Evolutionary conservation across 2,113 vertebrate genomes (phyloP).

Genomic region (Ellobius talpinus): DNA sequence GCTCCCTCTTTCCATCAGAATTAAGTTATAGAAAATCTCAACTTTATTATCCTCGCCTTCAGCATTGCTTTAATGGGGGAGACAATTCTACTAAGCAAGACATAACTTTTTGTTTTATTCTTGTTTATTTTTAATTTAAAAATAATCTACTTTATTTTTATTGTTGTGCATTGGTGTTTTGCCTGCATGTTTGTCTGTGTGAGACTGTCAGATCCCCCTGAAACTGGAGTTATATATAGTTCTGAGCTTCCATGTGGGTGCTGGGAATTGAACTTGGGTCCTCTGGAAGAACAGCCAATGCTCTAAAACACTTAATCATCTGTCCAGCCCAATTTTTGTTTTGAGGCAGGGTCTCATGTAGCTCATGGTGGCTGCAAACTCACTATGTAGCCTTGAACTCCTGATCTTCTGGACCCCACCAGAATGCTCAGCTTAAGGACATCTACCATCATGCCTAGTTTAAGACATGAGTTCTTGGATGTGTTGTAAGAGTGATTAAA

Average conservation of each 20-base stretch:
- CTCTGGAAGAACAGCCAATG: not conserved
- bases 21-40: not conserved
- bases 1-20: not conserved
- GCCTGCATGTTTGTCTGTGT: not conserved
- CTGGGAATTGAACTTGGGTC: not conserved
- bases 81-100: not conserved
- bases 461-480: not conserved
- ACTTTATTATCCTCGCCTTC: not conserved
- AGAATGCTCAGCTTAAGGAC: not conserved
- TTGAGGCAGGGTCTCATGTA: not conserved
- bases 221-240: not conserved
- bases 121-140: not conserved
- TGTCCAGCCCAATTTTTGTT: not conserved
- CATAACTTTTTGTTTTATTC: not conserved
- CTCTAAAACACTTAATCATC: not conserved
- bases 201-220: not conserved
- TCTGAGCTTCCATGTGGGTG: not conserved
- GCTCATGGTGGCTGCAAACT: not conserved
- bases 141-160: not conserved
- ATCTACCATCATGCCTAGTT: not conserved
- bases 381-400: not conserved
- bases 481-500: not conserved
- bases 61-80: not conserved
- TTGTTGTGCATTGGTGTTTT: not conserved
- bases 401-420: not conserved